A percentile compares a stretch with the other conserved stretches of the same genome.
phyloP scores from a whole-genome alignment of 2,113 vertebrate species.

The Apodemus sylvaticus region DNA sequence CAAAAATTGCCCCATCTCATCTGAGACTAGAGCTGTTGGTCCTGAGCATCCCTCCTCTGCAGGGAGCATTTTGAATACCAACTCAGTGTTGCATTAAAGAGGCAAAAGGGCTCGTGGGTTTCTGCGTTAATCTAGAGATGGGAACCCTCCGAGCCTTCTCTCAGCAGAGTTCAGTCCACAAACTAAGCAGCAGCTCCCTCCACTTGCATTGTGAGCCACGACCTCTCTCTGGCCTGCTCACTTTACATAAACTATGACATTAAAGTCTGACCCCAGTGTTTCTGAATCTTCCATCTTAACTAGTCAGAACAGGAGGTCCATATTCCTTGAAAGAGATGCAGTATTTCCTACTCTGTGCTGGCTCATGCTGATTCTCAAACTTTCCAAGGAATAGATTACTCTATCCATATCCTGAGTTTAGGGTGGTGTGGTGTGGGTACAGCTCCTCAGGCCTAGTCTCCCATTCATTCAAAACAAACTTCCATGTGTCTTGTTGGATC shows the following conservation, averaged over 20 bases:
- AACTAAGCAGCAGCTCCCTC: background rate
- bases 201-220: too few relatives aligned
- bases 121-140: background rate
- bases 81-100: background rate
- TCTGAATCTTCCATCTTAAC: too few relatives aligned
- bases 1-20: background rate
- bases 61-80: background rate
- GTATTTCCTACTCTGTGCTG: too few relatives aligned
- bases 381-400: too few relatives aligned
- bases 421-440: background rate
- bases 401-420: background rate
- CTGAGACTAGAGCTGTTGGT: background rate
- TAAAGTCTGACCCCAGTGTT: too few relatives aligned
- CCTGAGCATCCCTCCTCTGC: background rate
- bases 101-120: background rate
- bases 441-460: rapidly evolving
- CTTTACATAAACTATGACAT: too few relatives aligned
- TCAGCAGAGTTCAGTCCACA: background rate
- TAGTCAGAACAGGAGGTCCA: too few relatives aligned
- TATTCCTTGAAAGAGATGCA: too few relatives aligned
- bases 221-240: background rate
- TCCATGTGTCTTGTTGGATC: too few relatives aligned
- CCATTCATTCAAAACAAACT: too few relatives aligned
- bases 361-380: too few relatives aligned
- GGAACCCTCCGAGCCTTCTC: background rate